These are phyloP conservation scores for Momotus momota DNA, from an alignment of 2,797 vertebrate genomes.

Conservation along the genomic window DNA sequence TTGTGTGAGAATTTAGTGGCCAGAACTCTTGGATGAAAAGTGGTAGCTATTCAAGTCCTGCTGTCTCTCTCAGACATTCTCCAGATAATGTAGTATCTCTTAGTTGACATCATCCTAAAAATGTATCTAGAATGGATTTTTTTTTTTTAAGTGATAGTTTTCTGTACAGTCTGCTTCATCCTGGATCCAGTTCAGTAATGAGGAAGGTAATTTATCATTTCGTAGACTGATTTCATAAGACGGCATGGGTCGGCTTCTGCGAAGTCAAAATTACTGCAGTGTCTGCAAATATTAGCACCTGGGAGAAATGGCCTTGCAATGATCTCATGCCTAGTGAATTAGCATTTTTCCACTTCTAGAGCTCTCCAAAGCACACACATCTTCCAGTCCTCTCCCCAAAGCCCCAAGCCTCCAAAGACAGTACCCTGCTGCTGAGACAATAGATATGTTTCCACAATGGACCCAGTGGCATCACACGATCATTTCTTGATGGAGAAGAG, in stretches of 20 bases:
- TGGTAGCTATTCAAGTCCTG: background rate
- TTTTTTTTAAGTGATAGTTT: conserved; percentile 9
- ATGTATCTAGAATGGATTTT: background rate
- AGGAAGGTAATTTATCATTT: conserved; percentile 6
- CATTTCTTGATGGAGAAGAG: rapidly evolving
- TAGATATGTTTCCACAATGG: background rate
- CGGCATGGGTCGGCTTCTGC: background rate
- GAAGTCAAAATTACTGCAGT: background rate
- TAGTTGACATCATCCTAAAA: background rate
- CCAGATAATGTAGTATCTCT: background rate
- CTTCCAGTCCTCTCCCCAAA: background rate
- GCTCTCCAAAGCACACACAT: background rate
- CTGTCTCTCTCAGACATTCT: background rate
- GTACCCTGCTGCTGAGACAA: background rate
- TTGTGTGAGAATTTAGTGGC: background rate
- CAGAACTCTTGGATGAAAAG: background rate
- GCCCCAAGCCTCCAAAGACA: background rate
- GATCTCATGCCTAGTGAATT: background rate
- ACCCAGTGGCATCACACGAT: background rate
- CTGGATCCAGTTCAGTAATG: conserved; percentile 5
- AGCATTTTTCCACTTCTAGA: background rate
- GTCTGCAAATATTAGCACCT: conserved; percentile 29
- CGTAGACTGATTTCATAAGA: conserved; percentile 8
- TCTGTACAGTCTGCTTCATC: background rate
- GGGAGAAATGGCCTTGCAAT: background rate